Percentiles rank a stretch among this genome's conserved stretches.
phyloP scores from a whole-genome alignment of 2,797 vertebrate species.

The Macropodus opercularis region DNA sequence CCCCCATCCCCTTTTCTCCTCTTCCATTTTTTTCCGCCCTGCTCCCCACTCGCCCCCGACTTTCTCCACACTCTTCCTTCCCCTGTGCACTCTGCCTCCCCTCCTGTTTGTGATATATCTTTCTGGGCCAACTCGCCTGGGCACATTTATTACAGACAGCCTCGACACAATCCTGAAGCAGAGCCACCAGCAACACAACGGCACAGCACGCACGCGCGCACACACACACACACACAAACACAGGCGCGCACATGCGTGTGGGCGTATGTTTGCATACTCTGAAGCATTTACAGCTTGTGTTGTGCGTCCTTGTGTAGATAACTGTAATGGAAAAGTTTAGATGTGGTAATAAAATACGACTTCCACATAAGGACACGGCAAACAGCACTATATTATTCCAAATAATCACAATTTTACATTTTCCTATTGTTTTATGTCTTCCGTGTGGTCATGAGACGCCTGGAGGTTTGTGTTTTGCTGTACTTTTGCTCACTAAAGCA shows the following conservation, averaged over 20 bases:
- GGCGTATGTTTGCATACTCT: conserved; percentile 53
- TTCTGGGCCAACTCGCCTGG: conserved; percentile 89
- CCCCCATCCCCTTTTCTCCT: conserved; percentile 69
- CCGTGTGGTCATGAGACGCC: conserved; percentile 19
- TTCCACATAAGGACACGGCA: conserved; percentile 16
- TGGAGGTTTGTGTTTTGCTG: conserved; percentile 41
- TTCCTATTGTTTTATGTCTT: conserved; percentile 33
- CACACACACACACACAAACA: conserved; percentile 44
- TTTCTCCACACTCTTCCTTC: conserved; percentile 67
- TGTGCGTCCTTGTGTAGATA: conserved; percentile 37
- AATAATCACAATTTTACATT: conserved; percentile 21
- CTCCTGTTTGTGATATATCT: conserved; percentile 95
- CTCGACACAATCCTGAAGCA: conserved; percentile 90
- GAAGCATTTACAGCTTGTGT: conserved; percentile 56
- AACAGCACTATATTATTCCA: conserved; percentile 9
- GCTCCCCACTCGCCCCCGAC: conserved; percentile 42
- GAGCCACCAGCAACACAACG: conserved; percentile 80
- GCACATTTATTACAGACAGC: conserved; percentile 96
- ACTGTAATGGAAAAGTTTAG: conserved; percentile 35
- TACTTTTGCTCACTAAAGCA: conserved; percentile 28
- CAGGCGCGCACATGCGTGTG: conserved; percentile 46
- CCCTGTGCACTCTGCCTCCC: conserved; percentile 74
- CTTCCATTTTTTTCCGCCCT: conserved; percentile 72
- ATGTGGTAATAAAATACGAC: conserved; percentile 31
- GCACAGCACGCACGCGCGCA: conserved; percentile 42